Evolutionary conservation across 1,140 invertebrate genomes (phyloP), one percentile per base, ranked within the genome.

Genomic region (Ips typographus): DNA sequence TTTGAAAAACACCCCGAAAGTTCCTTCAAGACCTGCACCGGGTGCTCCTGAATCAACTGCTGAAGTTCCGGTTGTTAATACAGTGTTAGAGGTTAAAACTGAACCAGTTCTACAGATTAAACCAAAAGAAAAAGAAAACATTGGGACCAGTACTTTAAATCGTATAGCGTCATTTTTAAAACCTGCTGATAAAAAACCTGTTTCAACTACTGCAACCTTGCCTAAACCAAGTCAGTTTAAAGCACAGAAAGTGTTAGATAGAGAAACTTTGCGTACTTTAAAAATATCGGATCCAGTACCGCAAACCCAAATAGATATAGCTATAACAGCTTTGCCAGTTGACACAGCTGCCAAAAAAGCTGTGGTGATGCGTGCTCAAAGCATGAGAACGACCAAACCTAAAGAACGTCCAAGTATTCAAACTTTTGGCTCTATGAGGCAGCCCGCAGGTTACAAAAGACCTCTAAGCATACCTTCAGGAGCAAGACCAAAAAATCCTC

Each of bases 211-310:
- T 52, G 84, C 85, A 70, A 84, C 87, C 0, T 73, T 88, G 8
- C 84, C 86, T 0, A 85, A 86, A 22, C 83, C 85, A 55, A 82
- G 83, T 68, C 83, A 86, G 75, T 75, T 85, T 0, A 89, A 88
- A 76, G 82, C 87, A 42, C 84, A 84, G 40, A 90, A 90, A 72
- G 81, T 85, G 2, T 80, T 89, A 0, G 89, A 93, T 73, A 88
- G 89, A 70, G 87, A 89, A 4, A 84, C 86, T 0, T 75, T 94
- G 41, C 83, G 90, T n/a, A 89, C 86, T 52, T 76, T 94, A 40
- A 87, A 93, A 77, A 94, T 94, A 73, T 94, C 92, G 0, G 85
- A 87, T 77, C 92, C 93, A 0, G 93, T 94, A 73, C 85, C 85
- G 1, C 89, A 91, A 73, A 85, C 84, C 42, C 84, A 87, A 43